phyloP scores from a whole-genome alignment of 2,797 vertebrate genomes.

The Lithobates sylvaticus region DNA sequence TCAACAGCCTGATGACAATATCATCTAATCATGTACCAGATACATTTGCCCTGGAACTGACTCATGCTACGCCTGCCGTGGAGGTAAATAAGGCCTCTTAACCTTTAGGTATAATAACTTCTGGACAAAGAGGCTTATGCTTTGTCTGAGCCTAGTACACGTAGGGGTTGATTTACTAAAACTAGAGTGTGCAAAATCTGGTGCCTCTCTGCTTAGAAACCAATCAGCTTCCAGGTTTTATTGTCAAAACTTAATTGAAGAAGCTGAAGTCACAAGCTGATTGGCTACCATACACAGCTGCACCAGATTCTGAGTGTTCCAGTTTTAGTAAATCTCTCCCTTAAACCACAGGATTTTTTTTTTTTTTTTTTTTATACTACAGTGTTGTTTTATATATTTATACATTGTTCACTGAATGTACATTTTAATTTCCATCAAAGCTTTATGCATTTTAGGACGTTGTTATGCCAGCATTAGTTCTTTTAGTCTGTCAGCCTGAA shows the following conservation, averaged over 20 bases:
- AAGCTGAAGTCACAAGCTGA: too few relatives aligned
- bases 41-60: slow-evolving; percentile 92
- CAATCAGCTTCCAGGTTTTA: too few relatives aligned
- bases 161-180: too few relatives aligned
- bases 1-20: slow-evolving; percentile 97
- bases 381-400: too few relatives aligned
- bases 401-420: too few relatives aligned
- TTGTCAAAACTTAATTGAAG: too few relatives aligned
- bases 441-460: neutral
- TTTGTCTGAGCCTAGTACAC: neutral
- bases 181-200: too few relatives aligned
- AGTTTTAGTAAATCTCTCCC: too few relatives aligned
- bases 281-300: too few relatives aligned
- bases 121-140: neutral
- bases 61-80: slow-evolving; percentile 92
- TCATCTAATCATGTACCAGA: slow-evolving; percentile 95
- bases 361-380: neutral
- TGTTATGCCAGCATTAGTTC: neutral
- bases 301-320: too few relatives aligned
- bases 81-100: slow-evolving; percentile 83
- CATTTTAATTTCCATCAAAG: neutral
- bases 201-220: too few relatives aligned
- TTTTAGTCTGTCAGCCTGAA: too few relatives aligned
- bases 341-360: neutral
- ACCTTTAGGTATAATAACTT: neutral